A percentile compares a stretch with the other conserved stretches of the same genome.
phyloP scores from a whole-genome alignment of 2,888 invertebrate species.

The Catotricha subobsoleta region DNA sequence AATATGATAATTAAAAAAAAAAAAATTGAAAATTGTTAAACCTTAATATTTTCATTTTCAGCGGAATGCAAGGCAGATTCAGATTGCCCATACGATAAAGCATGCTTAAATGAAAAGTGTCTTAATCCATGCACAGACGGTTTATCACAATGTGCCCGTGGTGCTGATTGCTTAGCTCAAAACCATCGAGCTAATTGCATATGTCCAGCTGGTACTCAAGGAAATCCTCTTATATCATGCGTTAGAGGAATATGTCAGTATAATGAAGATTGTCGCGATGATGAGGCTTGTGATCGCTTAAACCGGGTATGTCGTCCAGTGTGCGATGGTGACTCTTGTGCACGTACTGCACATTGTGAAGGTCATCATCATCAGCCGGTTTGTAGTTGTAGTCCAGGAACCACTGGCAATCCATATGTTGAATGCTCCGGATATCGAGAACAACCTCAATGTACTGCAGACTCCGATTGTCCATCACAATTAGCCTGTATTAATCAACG shows the following conservation, averaged over 20 bases:
- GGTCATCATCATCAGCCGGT: slow-evolving; percentile 57
- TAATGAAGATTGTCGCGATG: slow-evolving; percentile 73
- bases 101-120: slow-evolving; percentile 62
- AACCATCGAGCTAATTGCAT: slow-evolving; percentile 64
- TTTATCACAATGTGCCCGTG: slow-evolving; percentile 52
- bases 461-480: slow-evolving; percentile 57
- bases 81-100: slow-evolving; percentile 71
- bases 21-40: too few relatives aligned
- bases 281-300: slow-evolving; percentile 66
- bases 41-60: slow-evolving; percentile 25
- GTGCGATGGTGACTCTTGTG: slow-evolving; percentile 67
- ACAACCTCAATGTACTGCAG: slow-evolving; percentile 48
- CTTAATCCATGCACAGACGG: slow-evolving; percentile 55
- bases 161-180: slow-evolving; percentile 55
- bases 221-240: slow-evolving; percentile 64
- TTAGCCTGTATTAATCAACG: slow-evolving; percentile 58
- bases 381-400: slow-evolving; percentile 59
- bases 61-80: slow-evolving; percentile 63
- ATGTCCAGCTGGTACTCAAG: slow-evolving; percentile 72
- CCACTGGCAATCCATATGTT: slow-evolving; percentile 59
- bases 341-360: slow-evolving; percentile 54
- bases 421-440: slow-evolving; percentile 39
- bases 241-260: slow-evolving; percentile 70
- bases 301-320: slow-evolving; percentile 68
- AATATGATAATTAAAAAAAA: too few relatives aligned